Evolutionary conservation across 2,113 vertebrate genomes (phyloP), one percentile per base, ranked within the genome.

Genomic region (Noctilio leporinus): DNA sequence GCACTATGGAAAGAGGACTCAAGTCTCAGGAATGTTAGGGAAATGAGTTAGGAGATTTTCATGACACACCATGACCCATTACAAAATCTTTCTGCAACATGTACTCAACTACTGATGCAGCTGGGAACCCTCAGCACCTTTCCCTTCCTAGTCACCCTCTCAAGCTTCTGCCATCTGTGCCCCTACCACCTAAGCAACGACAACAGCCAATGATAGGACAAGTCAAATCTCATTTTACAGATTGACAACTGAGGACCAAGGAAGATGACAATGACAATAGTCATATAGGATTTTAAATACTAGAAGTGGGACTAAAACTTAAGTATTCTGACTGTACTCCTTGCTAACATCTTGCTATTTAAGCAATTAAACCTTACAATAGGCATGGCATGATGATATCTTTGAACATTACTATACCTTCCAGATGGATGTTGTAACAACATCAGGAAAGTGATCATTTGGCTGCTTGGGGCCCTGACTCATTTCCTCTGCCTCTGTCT

Each of bases 381-480:
- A 49, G 85, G 81, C 70, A 72, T 65, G 69, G 51, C 26, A 7
- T 78, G 45, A 83, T 64, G n/a, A 43, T 92, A 19, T 72, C 57
- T 92, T 91, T 57, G 45, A 83, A 62, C 30, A 7, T 22, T 55
- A 57, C 15, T 5, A 0, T 65, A 70, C 43, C 86, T 83, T 91
- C n/a, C 38, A 87, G 45, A 38, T 82, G 30, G 70, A 69, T 55
- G 93, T 82, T 90, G 67, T 64, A 76, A 45, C 64, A 84, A 72
- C 89, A 86, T 81, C 24, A 81, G 89, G 80, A 80, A 89, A 80
- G 43, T 67, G 47, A 53, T 89, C 26, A 69, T 89, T 86, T 89
- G 86, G 67, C 73, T 86, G 38, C 55, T 40, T 53, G 20, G 62
- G 43, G 38, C 33, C 38, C 45, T 93, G 82, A 90, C 81, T 95